Evolutionary conservation across 2,888 invertebrate species (phyloP).

Genomic region (Caenorhabditis doughertyi): DNA sequence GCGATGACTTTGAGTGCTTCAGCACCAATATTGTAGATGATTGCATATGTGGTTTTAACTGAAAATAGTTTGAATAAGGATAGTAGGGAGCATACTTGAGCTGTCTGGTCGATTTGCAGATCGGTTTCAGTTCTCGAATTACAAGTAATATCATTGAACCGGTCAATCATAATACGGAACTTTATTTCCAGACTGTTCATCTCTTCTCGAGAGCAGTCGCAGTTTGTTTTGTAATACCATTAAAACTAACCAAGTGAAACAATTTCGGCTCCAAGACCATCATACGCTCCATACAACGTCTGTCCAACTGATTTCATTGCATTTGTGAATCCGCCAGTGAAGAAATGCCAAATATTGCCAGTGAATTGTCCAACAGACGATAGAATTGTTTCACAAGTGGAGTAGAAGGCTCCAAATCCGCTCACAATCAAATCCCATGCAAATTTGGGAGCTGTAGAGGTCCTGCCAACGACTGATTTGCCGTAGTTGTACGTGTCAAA

Average conservation of each 20-base stretch:
- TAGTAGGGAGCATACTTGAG: no score
- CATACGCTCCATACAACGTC: neutral
- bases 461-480: constrained; percentile 4
- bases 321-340: neutral
- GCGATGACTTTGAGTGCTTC: neutral
- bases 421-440: constrained; percentile 5
- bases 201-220: no score
- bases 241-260: neutral
- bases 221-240: no score
- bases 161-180: no score
- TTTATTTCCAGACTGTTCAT: no score
- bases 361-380: no score
- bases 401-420: neutral
- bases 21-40: neutral
- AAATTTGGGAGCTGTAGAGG: constrained; percentile 2
- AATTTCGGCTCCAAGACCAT: neutral
- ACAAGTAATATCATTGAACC: no score
- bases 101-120: no score
- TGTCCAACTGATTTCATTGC: neutral
- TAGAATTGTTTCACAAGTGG: neutral
- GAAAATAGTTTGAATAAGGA: no score
- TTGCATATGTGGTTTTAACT: neutral
- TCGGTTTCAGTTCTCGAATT: no score
- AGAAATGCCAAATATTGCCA: neutral
- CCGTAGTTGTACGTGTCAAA: constrained; percentile 8